phyloP scores from a whole-genome alignment of 64 coral and sea anemone species.

The Pachyseris speciosa region DNA sequence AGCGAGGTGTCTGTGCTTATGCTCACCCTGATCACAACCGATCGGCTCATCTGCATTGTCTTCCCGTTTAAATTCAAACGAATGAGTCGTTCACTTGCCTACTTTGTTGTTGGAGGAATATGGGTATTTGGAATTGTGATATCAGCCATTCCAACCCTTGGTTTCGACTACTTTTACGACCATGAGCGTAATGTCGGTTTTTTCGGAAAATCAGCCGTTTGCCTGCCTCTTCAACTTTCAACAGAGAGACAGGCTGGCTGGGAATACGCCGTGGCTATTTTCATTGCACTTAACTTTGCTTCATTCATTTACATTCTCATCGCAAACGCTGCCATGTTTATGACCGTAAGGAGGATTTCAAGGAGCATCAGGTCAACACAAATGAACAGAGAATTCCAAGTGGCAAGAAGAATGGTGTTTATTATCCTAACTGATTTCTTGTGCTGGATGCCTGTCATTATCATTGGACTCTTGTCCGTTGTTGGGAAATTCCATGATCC shows the following conservation, averaged over 20 bases:
- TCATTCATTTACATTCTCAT: no score
- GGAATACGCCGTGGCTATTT: no score
- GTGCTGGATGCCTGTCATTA: slow-evolving; percentile 53
- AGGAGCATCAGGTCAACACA: not conserved
- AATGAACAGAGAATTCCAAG: not conserved
- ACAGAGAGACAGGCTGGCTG: no score
- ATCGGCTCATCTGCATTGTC: slow-evolving; percentile 23
- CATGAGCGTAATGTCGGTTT: no score
- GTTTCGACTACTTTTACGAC: no score
- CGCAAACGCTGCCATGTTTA: slow-evolving; percentile 24
- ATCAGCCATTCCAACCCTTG: slow-evolving; percentile 9
- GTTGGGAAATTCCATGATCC: not conserved
- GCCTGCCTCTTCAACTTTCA: no score
- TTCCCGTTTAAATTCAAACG: slow-evolving; percentile 26
- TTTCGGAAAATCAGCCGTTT: no score
- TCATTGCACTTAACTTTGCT: no score
- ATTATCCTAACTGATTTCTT: slow-evolving; percentile 34
- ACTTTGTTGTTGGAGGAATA: not conserved
- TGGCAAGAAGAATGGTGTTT: slow-evolving; percentile 13
- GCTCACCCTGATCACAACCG: slow-evolving; percentile 21
- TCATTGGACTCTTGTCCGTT: slow-evolving; percentile 6
- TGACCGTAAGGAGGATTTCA: not conserved
- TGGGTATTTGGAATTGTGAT: slow-evolving; percentile 29
- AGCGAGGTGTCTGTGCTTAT: no score
- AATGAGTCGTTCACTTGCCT: not conserved